phyloP scores from a whole-genome alignment of 2,888 invertebrate species.

The Nymphalis c-album region DNA sequence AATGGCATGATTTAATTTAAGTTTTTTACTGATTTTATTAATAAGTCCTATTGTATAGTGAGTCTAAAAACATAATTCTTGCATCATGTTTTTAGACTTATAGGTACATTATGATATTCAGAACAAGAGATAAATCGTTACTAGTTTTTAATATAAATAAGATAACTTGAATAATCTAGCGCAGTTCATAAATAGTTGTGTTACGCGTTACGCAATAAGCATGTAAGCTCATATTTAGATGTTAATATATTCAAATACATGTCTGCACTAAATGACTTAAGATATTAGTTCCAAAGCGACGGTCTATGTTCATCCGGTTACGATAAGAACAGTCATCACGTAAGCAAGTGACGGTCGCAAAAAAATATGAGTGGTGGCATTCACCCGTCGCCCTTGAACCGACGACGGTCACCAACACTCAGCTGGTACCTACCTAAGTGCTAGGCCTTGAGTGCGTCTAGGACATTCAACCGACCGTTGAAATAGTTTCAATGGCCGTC shows the following conservation, averaged over 20 bases:
- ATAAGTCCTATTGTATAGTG: no score
- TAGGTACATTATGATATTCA: no score
- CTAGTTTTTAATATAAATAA: background rate
- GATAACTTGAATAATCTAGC: conserved; percentile 4
- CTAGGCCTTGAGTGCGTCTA: conserved; percentile 70
- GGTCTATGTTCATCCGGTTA: conserved; percentile 66
- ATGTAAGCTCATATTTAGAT: background rate
- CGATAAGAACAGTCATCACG: conserved; percentile 63
- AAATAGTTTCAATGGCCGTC: conserved; percentile 48
- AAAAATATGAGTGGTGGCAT: conserved; percentile 74
- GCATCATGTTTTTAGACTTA: no score
- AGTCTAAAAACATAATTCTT: no score
- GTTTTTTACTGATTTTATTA: no score
- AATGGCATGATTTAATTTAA: conserved; percentile 8
- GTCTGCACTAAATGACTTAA: conserved; percentile 29
- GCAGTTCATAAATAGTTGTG: conserved; percentile 1
- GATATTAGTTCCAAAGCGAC: conserved; percentile 53
- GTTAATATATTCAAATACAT: conserved; percentile 20
- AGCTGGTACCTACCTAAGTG: conserved; percentile 64
- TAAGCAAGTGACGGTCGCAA: conserved; percentile 59
- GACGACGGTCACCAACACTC: conserved; percentile 66
- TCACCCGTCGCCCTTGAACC: conserved; percentile 79
- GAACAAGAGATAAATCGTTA: no score
- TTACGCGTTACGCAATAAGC: conserved; percentile 2
- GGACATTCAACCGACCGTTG: conserved; percentile 68